Evolutionary conservation across 30 jellyfish, hydroid and myxozoan species (phyloP).

Genomic region (Kudoa iwatai): DNA sequence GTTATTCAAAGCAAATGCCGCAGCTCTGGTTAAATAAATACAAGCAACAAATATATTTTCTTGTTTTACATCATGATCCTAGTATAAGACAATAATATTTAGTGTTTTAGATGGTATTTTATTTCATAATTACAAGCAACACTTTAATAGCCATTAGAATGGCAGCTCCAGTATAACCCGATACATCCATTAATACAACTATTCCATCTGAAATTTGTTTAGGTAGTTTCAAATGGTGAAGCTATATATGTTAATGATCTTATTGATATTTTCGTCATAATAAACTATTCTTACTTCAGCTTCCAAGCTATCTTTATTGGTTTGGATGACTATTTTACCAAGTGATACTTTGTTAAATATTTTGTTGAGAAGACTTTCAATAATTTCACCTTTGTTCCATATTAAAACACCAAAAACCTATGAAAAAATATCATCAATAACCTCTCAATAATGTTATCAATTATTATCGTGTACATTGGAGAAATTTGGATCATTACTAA

Average conservation of each 20-base stretch:
- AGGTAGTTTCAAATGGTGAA: conserved; percentile 69
- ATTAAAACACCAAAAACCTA: conserved; percentile 83
- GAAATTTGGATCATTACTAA: no score
- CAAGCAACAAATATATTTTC: conserved; percentile 57
- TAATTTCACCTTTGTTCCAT: conserved; percentile 71
- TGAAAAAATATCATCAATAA: no score
- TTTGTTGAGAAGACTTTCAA: conserved; percentile 63
- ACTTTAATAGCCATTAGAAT: conserved; percentile 85
- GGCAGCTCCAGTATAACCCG: conserved; percentile 93
- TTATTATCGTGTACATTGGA: no score
- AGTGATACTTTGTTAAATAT: conserved; percentile 30
- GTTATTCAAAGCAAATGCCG: no score
- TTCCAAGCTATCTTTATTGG: conserved; percentile 33
- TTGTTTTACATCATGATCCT: conserved; percentile 92
- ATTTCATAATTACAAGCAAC: conserved; percentile 33
- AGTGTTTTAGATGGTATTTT: no score
- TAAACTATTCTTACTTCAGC: conserved; percentile 94
- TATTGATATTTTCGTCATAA: no score
- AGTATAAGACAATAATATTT: no score
- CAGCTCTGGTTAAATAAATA: conserved; percentile 49
- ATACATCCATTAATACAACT: conserved; percentile 59
- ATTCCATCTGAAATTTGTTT: conserved; percentile 25
- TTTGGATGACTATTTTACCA: conserved; percentile 68
- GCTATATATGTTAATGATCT: no score
- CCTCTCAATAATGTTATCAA: no score